Percentiles rank a stretch among this genome's conserved stretches.
These are phyloP conservation scores for Synaphobranchus kaupii DNA, from an alignment of 2,797 vertebrate species.

Conservation along the genomic window DNA sequence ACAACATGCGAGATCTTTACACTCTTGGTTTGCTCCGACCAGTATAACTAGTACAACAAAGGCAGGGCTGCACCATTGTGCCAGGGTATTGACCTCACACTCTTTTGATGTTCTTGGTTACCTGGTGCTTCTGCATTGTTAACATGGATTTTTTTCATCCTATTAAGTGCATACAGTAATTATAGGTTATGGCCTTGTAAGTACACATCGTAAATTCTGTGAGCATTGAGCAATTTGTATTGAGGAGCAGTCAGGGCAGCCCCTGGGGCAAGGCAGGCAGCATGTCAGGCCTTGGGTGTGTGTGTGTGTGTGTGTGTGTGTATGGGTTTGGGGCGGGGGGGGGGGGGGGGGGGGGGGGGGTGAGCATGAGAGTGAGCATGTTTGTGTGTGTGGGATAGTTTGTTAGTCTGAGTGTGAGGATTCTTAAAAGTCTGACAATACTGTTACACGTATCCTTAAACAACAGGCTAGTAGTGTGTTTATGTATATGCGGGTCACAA, in stretches of 20 bases:
- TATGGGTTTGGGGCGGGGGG: neutral
- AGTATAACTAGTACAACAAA: neutral
- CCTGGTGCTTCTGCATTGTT: conserved; percentile 72
- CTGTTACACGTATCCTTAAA: too few species aligned
- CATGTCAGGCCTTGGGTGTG: conserved; percentile 38
- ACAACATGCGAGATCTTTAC: neutral
- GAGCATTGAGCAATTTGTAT: conserved; percentile 79
- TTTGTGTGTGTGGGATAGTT: neutral
- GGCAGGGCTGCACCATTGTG: neutral
- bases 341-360: neutral
- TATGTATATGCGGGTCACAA: neutral
- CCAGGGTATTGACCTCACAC: neutral
- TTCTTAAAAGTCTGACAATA: too few species aligned
- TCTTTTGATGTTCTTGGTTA: conserved; percentile 47
- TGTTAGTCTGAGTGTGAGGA: neutral
- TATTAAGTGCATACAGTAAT: conserved; percentile 72
- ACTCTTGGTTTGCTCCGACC: neutral
- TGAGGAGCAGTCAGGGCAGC: conserved; percentile 67
- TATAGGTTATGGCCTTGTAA: conserved; percentile 50
- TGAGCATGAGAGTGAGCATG: neutral
- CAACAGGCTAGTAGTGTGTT: too few species aligned
- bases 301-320: conserved; percentile 25
- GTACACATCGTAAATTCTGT: conserved; percentile 69
- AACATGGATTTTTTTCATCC: conserved; percentile 74
- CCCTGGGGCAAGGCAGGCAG: conserved; percentile 64